phyloP scores from a whole-genome alignment of 37 sponge, comb jelly and placozoan species.

The Geodia barretti region DNA sequence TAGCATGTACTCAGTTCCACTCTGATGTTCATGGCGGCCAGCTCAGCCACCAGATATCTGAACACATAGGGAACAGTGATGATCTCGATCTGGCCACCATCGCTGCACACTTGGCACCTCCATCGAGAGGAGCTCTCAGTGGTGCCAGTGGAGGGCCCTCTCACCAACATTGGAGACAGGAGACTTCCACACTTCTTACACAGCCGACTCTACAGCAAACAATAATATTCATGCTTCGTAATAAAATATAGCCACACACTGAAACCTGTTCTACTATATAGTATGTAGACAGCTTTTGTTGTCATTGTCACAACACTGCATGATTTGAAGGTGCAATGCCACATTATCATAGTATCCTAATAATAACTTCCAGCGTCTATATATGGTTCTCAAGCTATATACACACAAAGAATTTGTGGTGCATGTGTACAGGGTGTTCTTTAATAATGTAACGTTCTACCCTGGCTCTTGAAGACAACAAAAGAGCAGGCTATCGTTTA shows the following conservation, averaged over 20 bases:
- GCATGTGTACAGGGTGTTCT: neutral
- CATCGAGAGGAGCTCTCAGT: constrained; percentile 50
- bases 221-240: neutral
- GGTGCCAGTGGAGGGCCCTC: constrained; percentile 30
- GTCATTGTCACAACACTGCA: no score
- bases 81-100: constrained; percentile 55
- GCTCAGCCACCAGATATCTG: constrained; percentile 87
- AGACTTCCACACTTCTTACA: constrained; percentile 92
- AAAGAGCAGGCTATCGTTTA: no score
- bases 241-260: neutral
- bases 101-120: constrained; percentile 70
- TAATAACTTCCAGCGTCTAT: no score
- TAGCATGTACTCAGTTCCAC: constrained; percentile 47
- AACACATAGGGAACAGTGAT: constrained; percentile 93
- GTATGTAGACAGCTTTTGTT: no score
- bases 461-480: neutral
- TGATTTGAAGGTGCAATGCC: no score
- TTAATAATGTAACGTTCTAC: neutral
- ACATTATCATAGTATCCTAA: no score
- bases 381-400: no score
- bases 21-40: constrained; percentile 96
- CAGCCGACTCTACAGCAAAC: constrained; percentile 63
- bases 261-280: no score
- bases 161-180: constrained; percentile 66
- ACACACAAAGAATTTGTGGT: constrained; percentile 1